Percentiles rank a stretch among this genome's conserved stretches.
Evolutionary conservation across 1,140 invertebrate species (phyloP).

Genomic region (Neuroterus valhalla): DNA sequence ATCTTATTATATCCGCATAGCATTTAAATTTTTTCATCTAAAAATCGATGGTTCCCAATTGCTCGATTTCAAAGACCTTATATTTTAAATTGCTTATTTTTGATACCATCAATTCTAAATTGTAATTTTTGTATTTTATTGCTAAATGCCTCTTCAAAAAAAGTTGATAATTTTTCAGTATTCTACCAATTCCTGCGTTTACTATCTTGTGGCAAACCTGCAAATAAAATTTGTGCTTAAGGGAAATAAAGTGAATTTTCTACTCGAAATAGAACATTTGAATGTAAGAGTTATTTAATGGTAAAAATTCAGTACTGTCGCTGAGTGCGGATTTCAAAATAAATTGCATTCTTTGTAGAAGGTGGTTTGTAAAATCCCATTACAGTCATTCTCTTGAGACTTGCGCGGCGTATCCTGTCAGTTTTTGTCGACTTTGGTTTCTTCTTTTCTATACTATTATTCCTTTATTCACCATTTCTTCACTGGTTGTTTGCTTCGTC

Average conservation of each 20-base stretch:
- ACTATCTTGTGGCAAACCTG: neutral
- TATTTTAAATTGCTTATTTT: too few relatives aligned
- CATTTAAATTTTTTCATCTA: too few relatives aligned
- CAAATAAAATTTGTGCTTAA: neutral
- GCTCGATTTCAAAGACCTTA: too few relatives aligned
- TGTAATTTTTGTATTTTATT: too few relatives aligned
- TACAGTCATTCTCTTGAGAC: constrained; percentile 13
- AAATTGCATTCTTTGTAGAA: constrained; percentile 24
- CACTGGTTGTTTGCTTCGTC: constrained; percentile 4
- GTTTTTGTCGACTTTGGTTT: neutral
- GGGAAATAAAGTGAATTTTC: neutral
- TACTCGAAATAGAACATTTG: neutral
- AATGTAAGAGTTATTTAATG: constrained; percentile 15
- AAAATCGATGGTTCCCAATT: too few relatives aligned
- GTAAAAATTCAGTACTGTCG: constrained; percentile 7
- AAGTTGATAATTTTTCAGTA: too few relatives aligned
- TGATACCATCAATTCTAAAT: too few relatives aligned
- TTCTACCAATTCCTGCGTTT: too few relatives aligned
- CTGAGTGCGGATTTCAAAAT: neutral
- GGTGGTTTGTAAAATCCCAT: constrained; percentile 17
- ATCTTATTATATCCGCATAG: too few relatives aligned
- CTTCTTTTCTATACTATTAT: constrained; percentile 16
- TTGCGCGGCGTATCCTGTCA: neutral
- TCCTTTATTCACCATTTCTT: constrained; percentile 1
- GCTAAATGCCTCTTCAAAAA: too few relatives aligned